These are phyloP conservation scores for Vidua macroura DNA, from an alignment of 2,113 vertebrate species.

Conservation along the genomic window DNA sequence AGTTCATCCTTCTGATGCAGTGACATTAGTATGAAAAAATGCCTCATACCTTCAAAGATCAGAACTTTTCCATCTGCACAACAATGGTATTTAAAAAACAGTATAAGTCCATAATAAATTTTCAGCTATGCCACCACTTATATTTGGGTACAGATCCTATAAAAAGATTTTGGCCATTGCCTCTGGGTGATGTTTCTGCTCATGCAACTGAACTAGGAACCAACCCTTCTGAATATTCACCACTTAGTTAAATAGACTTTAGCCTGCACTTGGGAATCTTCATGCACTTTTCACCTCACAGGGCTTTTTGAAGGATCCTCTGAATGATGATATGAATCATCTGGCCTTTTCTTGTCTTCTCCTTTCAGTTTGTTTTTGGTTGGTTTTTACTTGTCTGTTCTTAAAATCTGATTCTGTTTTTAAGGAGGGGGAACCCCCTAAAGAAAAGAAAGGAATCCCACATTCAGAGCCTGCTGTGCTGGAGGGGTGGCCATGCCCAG, in stretches of 20 bases:
- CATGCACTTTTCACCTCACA: background rate
- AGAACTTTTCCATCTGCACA: background rate
- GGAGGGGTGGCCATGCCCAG: fast-evolving
- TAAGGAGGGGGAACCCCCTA: too few relatives aligned
- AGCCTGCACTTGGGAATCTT: background rate
- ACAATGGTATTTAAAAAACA: background rate
- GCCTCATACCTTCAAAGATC: background rate
- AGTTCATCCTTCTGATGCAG: background rate
- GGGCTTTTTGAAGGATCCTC: background rate
- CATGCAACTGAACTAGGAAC: background rate
- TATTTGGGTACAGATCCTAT: background rate
- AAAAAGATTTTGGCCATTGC: background rate
- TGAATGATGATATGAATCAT: background rate
- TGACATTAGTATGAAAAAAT: background rate
- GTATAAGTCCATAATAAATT: background rate
- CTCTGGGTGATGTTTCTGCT: background rate
- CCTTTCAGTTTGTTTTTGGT: background rate
- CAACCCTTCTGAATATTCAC: background rate
- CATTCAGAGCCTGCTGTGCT: background rate
- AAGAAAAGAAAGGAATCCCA: background rate
- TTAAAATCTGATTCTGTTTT: background rate
- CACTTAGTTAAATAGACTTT: background rate
- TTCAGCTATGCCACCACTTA: background rate
- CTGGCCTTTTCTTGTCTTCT: background rate
- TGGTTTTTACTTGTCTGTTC: background rate